Evolutionary conservation across 2,797 vertebrate species (phyloP).

Genomic region (Gastrophryne carolinensis): DNA sequence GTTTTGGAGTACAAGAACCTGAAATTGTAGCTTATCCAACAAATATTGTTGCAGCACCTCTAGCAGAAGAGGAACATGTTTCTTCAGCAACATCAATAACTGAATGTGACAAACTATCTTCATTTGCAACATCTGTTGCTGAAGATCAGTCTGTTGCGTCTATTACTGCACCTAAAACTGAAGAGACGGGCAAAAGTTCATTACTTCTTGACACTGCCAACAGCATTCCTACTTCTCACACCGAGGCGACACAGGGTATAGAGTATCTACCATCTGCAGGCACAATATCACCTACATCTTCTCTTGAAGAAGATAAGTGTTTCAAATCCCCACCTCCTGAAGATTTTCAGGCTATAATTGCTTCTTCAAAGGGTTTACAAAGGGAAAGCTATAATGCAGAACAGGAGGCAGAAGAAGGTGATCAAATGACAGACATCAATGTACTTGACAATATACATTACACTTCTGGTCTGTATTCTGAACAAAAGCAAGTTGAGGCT

Average conservation of each 20-base stretch:
- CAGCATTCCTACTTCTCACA: constrained; percentile 82
- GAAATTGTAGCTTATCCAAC: constrained; percentile 81
- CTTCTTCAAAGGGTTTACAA: constrained; percentile 71
- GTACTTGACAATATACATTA: constrained; percentile 81
- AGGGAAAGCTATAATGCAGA: constrained; percentile 68
- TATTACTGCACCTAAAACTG: constrained; percentile 89
- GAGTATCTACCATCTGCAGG: constrained; percentile 95
- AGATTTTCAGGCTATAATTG: constrained; percentile 79
- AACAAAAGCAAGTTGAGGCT: constrained; percentile 59
- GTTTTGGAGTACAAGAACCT: constrained; percentile 73
- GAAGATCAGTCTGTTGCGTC: constrained; percentile 96
- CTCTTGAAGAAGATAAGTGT: constrained; percentile 95
- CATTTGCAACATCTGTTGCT: constrained; percentile 92
- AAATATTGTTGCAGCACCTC: constrained; percentile 88
- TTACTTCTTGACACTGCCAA: constrained; percentile 86
- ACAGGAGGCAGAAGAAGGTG: constrained; percentile 76
- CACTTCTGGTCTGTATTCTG: constrained; percentile 67
- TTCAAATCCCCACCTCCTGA: constrained; percentile 96
- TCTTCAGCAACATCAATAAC: constrained; percentile 98
- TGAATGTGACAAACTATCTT: constrained; percentile 96
- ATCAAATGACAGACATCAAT: constrained; percentile 78
- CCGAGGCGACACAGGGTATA: constrained; percentile 86
- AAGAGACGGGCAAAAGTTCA: constrained; percentile 88
- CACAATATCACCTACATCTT: constrained; percentile 97
- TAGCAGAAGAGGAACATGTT: constrained; percentile 96